Evolutionary conservation across 2,888 invertebrate genomes (phyloP).

Genomic region (Chesias legatella): DNA sequence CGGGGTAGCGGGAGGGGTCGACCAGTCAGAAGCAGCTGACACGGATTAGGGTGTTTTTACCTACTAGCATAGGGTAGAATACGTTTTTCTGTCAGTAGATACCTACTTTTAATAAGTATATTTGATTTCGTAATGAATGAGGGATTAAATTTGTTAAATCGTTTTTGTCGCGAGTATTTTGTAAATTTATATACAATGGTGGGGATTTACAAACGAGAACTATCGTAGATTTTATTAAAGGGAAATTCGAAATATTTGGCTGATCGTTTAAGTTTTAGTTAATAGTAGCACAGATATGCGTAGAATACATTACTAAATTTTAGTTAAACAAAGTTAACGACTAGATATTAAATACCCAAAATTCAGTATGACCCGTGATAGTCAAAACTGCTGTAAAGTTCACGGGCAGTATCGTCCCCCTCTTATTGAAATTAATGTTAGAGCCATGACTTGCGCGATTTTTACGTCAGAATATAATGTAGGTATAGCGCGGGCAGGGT

Average conservation of each 20-base stretch:
- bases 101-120: conserved; percentile 37
- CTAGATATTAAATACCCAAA: neutral
- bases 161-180: conserved; percentile 1
- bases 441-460: conserved; percentile 43
- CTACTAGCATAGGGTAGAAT: conserved; percentile 58
- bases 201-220: too few species aligned
- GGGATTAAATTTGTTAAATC: conserved; percentile 21
- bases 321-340: too few species aligned
- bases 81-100: conserved; percentile 39
- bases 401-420: conserved; percentile 31
- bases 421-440: conserved; percentile 54
- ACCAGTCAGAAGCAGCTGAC: conserved; percentile 78
- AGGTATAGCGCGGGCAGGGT: conserved; percentile 1
- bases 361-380: conserved; percentile 5
- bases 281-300: too few species aligned
- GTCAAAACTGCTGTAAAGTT: conserved; percentile 23
- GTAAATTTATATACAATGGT: too few species aligned
- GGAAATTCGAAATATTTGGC: too few species aligned
- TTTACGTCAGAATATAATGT: too few species aligned
- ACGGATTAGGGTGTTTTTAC: conserved; percentile 75
- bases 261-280: too few species aligned
- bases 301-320: too few species aligned
- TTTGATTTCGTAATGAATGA: conserved; percentile 32
- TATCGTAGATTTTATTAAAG: too few species aligned
- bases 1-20: conserved; percentile 42